These are phyloP conservation scores for Embiotoca jacksoni DNA, from an alignment of 2,113 vertebrate species.

Conservation along the genomic window DNA sequence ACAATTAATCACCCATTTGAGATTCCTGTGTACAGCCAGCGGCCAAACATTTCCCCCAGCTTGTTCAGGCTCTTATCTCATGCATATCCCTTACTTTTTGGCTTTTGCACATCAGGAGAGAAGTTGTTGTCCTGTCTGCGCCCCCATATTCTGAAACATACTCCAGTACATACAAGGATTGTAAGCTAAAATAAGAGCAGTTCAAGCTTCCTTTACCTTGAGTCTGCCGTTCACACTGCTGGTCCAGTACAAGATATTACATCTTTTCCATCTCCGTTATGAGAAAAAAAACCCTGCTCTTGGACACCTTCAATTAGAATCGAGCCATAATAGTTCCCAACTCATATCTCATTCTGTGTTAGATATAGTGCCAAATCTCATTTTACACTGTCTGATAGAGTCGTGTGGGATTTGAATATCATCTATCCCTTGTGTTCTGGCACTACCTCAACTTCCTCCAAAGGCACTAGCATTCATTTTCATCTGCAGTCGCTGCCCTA, in stretches of 20 bases:
- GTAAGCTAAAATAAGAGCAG: conserved; percentile 9
- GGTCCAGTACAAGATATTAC: conserved; percentile 29
- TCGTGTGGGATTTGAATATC: conserved; percentile 57
- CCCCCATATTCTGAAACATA: conserved; percentile 16
- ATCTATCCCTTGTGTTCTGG: conserved; percentile 57
- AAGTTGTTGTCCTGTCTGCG: conserved; percentile 24
- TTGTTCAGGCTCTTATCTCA: conserved; percentile 24
- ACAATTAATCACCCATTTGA: conserved; percentile 56
- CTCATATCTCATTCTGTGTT: conserved; percentile 53
- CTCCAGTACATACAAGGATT: conserved; percentile 4
- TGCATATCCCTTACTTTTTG: background rate
- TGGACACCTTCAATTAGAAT: conserved; percentile 62
- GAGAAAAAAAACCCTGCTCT: conserved; percentile 18
- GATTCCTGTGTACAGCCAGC: conserved; percentile 28
- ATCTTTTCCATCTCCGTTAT: conserved; percentile 38
- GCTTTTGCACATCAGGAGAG: conserved; percentile 11
- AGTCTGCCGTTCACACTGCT: conserved; percentile 17
- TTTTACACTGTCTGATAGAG: conserved; percentile 63
- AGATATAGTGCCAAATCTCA: conserved; percentile 68
- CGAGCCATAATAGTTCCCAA: conserved; percentile 43
- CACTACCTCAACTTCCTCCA: conserved; percentile 51
- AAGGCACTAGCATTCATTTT: conserved; percentile 65
- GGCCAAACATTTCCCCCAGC: conserved; percentile 21
- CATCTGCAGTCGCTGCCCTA: conserved; percentile 64
- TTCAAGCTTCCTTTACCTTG: conserved; percentile 17